Evolutionary conservation across 2,797 vertebrate genomes (phyloP).

Genomic region (Pseudochirops corinnae): DNA sequence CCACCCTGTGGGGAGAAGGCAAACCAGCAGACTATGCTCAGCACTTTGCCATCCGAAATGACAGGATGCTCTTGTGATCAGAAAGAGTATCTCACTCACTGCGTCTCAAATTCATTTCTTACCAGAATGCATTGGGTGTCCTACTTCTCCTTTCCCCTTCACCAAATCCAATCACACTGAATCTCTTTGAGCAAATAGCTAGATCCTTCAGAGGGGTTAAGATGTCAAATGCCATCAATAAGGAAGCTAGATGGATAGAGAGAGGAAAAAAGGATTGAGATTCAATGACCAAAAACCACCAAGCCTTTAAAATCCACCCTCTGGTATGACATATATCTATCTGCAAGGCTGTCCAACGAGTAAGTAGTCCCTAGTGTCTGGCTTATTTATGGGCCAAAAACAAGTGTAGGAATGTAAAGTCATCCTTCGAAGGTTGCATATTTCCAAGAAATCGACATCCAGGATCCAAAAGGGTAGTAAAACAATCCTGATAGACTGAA

Average conservation of each 20-base stretch:
- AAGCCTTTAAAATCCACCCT: not conserved
- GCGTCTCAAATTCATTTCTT: not conserved
- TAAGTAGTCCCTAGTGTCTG: not conserved
- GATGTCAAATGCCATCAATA: not conserved
- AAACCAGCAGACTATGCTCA: not conserved
- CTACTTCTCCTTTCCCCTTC: not conserved
- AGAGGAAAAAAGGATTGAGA: not conserved
- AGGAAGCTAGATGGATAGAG: fast-evolving
- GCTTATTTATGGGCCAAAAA: constrained; percentile 13
- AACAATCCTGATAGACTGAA: not conserved
- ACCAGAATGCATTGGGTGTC: not conserved
- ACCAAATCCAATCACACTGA: not conserved
- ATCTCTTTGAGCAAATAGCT: not conserved
- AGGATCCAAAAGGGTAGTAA: constrained; percentile 34
- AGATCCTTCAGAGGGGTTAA: not conserved
- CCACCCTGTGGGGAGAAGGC: not conserved
- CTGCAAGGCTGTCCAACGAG: not conserved
- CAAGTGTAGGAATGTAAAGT: not conserved
- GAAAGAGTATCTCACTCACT: not conserved
- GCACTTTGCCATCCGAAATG: not conserved
- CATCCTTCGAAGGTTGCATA: not conserved
- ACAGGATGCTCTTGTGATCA: not conserved
- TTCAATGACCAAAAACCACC: not conserved
- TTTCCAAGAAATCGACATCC: not conserved
- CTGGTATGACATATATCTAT: fast-evolving